phyloP scores from a whole-genome alignment of 2,113 vertebrate genomes.

The Tyrannus savana region DNA sequence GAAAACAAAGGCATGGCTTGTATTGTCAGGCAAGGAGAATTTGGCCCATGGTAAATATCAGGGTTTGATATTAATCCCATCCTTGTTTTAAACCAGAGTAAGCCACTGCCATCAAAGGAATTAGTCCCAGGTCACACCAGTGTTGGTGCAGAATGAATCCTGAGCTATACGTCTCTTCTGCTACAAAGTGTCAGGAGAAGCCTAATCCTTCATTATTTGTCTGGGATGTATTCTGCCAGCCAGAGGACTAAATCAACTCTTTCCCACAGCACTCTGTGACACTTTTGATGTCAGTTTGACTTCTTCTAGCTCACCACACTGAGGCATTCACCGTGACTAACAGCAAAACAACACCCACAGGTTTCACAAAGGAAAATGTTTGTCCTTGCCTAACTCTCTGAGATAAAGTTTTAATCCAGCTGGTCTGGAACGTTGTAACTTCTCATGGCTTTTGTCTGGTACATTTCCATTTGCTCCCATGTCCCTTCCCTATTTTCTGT shows the following conservation, averaged over 20 bases:
- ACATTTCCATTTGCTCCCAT: constrained; percentile 23
- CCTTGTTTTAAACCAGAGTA: constrained; percentile 20
- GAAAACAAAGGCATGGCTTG: constrained; percentile 39
- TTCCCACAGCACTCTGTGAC: constrained; percentile 55
- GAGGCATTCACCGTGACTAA: constrained; percentile 55
- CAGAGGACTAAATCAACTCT: constrained; percentile 39
- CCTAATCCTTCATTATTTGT: constrained; percentile 51
- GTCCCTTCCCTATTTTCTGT: not conserved
- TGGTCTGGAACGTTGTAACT: constrained; percentile 10
- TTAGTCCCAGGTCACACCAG: not conserved
- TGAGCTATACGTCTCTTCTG: not conserved
- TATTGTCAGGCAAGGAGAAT: not conserved
- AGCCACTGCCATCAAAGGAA: constrained; percentile 32
- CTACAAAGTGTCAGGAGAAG: constrained; percentile 6
- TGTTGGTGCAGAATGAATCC: not conserved
- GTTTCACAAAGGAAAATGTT: constrained; percentile 67
- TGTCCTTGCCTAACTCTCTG: constrained; percentile 42
- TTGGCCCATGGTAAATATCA: not conserved
- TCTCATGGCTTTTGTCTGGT: constrained; percentile 8
- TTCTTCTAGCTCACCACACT: constrained; percentile 50
- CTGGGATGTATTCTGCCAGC: not conserved
- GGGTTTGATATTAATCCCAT: constrained; percentile 35
- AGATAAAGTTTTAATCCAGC: constrained; percentile 62
- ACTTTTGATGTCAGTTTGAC: constrained; percentile 49
- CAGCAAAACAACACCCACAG: constrained; percentile 65